phyloP scores from a whole-genome alignment of 2,113 vertebrate species.

The Dasyurus viverrinus region DNA sequence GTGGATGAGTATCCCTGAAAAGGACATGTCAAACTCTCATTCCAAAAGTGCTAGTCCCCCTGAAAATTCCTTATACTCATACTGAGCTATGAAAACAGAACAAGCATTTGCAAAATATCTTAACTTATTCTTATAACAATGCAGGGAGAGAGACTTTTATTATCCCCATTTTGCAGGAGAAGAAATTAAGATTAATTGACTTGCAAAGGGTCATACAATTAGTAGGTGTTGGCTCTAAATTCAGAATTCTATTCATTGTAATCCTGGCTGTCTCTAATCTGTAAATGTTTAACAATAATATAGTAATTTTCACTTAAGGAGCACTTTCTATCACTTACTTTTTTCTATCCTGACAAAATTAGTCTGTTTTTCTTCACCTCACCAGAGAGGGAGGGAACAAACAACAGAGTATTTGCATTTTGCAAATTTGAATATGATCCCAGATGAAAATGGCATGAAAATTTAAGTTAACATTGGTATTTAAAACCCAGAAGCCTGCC shows the following conservation, averaged over 20 bases:
- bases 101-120: background rate
- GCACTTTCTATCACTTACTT: background rate
- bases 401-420: background rate
- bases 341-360: background rate
- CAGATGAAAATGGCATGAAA: background rate
- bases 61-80: no score
- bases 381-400: background rate
- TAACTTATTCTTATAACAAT: background rate
- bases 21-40: no score
- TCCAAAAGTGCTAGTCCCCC: no score
- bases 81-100: no score
- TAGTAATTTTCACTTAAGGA: background rate
- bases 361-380: background rate
- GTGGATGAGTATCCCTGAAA: no score
- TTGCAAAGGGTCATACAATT: background rate
- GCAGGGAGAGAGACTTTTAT: background rate
- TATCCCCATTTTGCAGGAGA: background rate
- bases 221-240: background rate
- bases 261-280: background rate
- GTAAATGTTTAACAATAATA: background rate
- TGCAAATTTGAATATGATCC: background rate
- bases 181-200: background rate
- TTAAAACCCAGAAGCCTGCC: background rate
- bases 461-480: background rate
- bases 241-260: background rate